These are phyloP conservation scores for Epizoanthus scotinus DNA, from an alignment of 92 coral and sea anemone genomes.

Conservation along the genomic window DNA sequence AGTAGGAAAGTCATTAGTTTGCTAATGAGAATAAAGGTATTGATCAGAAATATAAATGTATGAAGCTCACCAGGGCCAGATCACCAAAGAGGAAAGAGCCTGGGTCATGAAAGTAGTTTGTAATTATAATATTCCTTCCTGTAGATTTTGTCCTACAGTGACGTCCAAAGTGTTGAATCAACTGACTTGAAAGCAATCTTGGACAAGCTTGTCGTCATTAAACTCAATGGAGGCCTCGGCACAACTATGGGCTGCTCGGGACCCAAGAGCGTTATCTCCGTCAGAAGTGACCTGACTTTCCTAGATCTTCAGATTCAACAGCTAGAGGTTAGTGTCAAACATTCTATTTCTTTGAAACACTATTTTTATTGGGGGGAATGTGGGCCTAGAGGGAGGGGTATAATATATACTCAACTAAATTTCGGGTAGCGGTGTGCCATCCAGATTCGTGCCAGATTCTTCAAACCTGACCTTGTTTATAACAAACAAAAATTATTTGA, in stretches of 20 bases:
- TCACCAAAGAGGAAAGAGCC: too few relatives aligned
- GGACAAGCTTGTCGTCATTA: conserved; percentile 88
- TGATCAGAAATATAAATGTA: too few relatives aligned
- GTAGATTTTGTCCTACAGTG: conserved; percentile 70
- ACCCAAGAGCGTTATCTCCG: conserved; percentile 89
- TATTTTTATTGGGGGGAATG: neutral
- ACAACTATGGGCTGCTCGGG: conserved; percentile 98
- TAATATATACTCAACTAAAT: too few relatives aligned
- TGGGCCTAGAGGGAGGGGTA: too few relatives aligned
- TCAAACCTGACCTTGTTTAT: too few relatives aligned
- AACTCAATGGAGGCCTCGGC: conserved; percentile 97
- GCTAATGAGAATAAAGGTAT: too few relatives aligned
- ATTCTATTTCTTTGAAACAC: too few relatives aligned
- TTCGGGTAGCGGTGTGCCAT: too few relatives aligned
- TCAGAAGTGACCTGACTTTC: conserved; percentile 87
- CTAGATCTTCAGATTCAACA: conserved; percentile 94
- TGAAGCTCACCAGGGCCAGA: too few relatives aligned
- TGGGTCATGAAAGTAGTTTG: neutral
- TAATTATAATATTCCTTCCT: neutral
- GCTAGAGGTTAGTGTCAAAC: conserved; percentile 69
- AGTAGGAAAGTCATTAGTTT: too few relatives aligned
- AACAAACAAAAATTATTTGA: too few relatives aligned
- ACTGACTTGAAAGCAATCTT: conserved; percentile 59
- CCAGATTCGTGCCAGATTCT: too few relatives aligned
- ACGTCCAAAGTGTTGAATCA: conserved; percentile 51